Conservation (phyloP, 2,888 invertebrate species). For the Acheta domesticus region DNA sequence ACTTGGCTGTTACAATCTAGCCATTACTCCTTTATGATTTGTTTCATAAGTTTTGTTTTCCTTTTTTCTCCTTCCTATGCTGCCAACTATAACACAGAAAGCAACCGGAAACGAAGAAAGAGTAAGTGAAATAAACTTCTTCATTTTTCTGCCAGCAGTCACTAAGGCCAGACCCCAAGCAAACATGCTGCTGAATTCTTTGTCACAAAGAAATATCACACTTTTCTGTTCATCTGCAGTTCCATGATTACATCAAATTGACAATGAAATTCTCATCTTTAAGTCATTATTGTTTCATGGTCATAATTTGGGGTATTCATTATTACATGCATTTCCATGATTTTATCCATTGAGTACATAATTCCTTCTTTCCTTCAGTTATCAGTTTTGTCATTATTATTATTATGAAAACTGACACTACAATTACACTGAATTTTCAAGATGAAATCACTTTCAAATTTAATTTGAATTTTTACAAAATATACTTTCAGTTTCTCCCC, state of each 20-base stretch:
- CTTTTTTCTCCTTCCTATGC: conserved; percentile 33
- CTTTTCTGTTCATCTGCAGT: no score
- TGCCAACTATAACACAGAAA: conserved; percentile 45
- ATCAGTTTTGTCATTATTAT: not conserved
- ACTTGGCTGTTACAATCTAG: conserved; percentile 6
- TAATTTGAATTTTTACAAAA: conserved; percentile 23
- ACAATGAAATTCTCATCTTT: no score
- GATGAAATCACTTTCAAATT: not conserved
- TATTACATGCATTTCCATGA: not conserved
- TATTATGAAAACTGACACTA: not conserved
- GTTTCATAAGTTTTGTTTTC: conserved; percentile 33
- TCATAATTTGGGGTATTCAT: not conserved
- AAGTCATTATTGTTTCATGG: no score
- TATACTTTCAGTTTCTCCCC: not conserved
- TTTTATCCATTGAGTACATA: not conserved
- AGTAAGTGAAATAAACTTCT: conserved; percentile 54
- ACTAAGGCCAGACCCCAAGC: conserved; percentile 34
- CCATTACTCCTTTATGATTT: conserved; percentile 20
- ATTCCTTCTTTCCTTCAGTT: no score
- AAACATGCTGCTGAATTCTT: conserved; percentile 22
- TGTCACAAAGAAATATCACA: conserved; percentile 32
- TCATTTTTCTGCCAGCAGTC: conserved; percentile 40
- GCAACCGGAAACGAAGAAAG: conserved; percentile 65
- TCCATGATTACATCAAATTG: no score
- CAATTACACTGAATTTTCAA: not conserved